Base-by-base conservation (phyloP, 2,113 vertebrate species). In the Varanus komodoensis region DNA sequence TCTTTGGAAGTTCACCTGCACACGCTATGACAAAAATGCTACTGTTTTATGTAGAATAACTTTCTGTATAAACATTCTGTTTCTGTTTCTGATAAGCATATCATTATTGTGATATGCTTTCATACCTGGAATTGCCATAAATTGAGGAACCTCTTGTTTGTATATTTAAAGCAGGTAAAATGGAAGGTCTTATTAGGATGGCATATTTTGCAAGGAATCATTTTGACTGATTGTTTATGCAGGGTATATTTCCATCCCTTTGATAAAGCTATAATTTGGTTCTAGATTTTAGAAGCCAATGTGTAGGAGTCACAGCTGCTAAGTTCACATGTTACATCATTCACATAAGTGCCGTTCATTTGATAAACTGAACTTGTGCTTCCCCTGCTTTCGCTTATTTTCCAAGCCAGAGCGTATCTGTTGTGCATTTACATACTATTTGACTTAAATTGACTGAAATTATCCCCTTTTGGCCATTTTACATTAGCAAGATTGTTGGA, bases 371-470 rank as follows among this genome's bases (percentile, higher is more conserved):
- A 54, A 71, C 67, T 79, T 86, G 75, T 54, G 44, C 77, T 69
- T 52, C 15, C 80, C n/a, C 50, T 90, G 75, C 82, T 32, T 32
- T 86, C 34, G 38, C 77, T 80, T 88, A 85, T 94, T 92, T 91
- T 88, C 52, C 52, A 86, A 61, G 69, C 75, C 17, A 87, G 29
- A 75, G 78, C 87, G 82, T 91, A 67, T 50, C 83, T 48, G 1
- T 2, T 17, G 57, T 92, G 91, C 90, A 88, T 74, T 92, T 91
- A 69, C 89, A 82, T 89, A 84, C 34, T 91, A 61, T 67, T 32
- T 34, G 83, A 89, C 82, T 92, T 90, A 91, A 15, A 92, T 86
- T 92, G 90, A 90, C 88, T 90, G 64, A 85, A 50, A 87, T 85
- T 12, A 84, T 34, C 85, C 88, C 61, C 78, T 82, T 82, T 87